Evolutionary conservation across 1,140 invertebrate species (phyloP), one percentile per base, ranked within the genome.

Genomic region (Drosophila sturtevanti): DNA sequence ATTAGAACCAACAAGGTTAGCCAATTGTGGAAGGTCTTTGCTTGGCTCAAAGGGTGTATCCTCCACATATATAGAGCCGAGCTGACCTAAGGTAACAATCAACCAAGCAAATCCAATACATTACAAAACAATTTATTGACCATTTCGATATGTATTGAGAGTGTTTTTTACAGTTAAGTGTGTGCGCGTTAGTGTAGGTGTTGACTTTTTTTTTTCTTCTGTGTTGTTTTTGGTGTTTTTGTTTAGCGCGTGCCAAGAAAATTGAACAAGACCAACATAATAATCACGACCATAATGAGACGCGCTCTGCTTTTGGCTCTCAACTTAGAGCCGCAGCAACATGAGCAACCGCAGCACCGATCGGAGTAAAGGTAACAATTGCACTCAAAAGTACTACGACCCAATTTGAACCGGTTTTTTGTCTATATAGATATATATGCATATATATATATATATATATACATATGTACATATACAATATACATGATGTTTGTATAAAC

Each of bases 371-470:
- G 84, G 79, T 89, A 89, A 89, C 84, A 84, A 89, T 89, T 89
- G 84, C 84, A 89, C 84, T 89, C 85, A 89, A 89, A 84, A 80
- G 84, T 89, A 89, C 84, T 89, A 89, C 84, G 84, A 89, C 84
- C 84, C 85, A 89, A 84, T 84, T 89, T 79, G 69, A 89, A 89
- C 84, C 84, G 84, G 84, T 89, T 89, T 77, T 62, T 37, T 67
- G 55, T 70, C 65, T 81, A 64, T 67, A 31, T 31, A 31, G 27
- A 31, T 31, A 31, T 24, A 24, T 55, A 38, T n/a, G n/a, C 61
- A 64, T 64, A 31, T 31, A 6, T 31, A 31, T 6, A 31, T 31
- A 31, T 31, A 31, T 55, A 31, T 31, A 31, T 24, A 24, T 55
- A 38, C 61, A 64, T 64, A 31, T 31, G 6, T 31, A 31, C 6